Conservation (phyloP, 2,113 vertebrate species). For the Nothocercus nigrocapillus region DNA sequence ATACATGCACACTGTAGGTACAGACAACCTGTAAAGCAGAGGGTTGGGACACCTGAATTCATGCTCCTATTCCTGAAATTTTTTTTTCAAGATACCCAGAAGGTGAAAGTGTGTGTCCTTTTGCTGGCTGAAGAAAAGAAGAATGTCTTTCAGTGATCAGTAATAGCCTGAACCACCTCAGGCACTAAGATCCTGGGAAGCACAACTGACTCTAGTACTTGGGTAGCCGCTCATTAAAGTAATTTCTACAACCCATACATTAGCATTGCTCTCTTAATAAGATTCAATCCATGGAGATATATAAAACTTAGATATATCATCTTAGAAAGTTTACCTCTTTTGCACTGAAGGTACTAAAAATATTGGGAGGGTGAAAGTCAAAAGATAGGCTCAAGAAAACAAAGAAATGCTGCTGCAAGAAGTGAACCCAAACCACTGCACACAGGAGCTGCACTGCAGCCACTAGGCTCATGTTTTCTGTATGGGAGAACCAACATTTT, state of each 20-base stretch:
- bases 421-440: background rate
- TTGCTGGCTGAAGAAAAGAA: background rate
- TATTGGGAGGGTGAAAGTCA: background rate
- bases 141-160: background rate
- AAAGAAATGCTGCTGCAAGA: background rate
- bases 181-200: background rate
- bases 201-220: background rate
- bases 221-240: background rate
- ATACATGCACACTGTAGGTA: no score
- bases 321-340: background rate
- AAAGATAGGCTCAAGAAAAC: background rate
- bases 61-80: background rate
- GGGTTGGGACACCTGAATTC: background rate
- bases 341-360: fast-evolving
- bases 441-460: background rate
- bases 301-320: background rate
- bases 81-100: background rate
- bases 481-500: background rate
- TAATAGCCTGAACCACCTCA: background rate
- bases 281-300: background rate
- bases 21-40: background rate
- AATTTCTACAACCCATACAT: background rate
- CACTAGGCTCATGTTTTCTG: background rate
- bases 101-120: background rate
- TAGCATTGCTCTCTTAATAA: background rate